Base-by-base conservation (phyloP, 2,797 vertebrate species). In the Galago senegalensis region DNA sequence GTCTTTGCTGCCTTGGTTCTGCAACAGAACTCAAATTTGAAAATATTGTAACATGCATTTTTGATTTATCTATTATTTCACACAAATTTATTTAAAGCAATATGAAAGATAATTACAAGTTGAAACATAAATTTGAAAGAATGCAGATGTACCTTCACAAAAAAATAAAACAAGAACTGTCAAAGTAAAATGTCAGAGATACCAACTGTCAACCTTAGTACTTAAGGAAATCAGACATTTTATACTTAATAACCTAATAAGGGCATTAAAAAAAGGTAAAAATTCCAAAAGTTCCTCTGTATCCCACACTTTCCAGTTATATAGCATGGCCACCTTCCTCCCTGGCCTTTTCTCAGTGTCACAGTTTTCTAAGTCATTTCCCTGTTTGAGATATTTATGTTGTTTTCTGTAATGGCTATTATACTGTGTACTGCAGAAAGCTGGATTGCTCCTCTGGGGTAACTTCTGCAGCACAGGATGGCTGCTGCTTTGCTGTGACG, bases 361-460 rank as follows among this genome's bases (percentile, higher is more conserved):
- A 61, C 0, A 67, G 40, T 69, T 90, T 86, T 89, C 75, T 77
- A 93, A 88, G n/a, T 80, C 7, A 49, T 83, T 76, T 94, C 4
- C 25, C 34, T 49, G 3, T 70, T 81, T 25, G 6, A 13, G 4
- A 56, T 61, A 61, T 63, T 46, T 84, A 21, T 75, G 20, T 65
- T 91, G 6, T 79, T 88, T 86, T 87, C 29, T 67, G 3, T 65
- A 70, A 89, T 56, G 81, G 60, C 21, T 65, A 16, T 76, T 85
- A 34, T 16, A 80, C 11, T 77, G 37, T 72, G 13, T 63, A 56
- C 56, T 73, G 27, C 43, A 79, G 79, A 79, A 7, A 83, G 11
- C 20, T 63, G 61, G 93, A 70, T 82, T 92, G 79, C 49, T 88
- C 16, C 83, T 92, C 5, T 89, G 77, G 46, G 53, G 77, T 77